These are phyloP conservation scores for Sinella curviseta DNA, from an alignment of 1,140 invertebrate species.

Conservation along the genomic window DNA sequence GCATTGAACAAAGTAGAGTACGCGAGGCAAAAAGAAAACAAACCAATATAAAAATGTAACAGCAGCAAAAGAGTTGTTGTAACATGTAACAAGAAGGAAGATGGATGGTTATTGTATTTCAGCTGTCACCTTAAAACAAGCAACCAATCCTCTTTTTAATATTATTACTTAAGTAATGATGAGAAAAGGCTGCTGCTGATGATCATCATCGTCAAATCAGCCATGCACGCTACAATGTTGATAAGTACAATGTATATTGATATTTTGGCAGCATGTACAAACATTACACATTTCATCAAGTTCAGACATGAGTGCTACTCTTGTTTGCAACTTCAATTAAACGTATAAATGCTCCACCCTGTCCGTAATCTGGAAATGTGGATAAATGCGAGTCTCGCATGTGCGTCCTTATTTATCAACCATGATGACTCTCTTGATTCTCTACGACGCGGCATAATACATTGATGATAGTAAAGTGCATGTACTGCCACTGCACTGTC, in stretches of 20 bases:
- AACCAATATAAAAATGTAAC: neutral
- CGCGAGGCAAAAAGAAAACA: neutral
- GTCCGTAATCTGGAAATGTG: neutral
- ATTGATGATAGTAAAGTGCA: no score
- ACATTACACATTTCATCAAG: neutral
- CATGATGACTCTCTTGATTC: no score
- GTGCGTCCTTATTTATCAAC: neutral
- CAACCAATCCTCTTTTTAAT: neutral
- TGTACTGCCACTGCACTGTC: no score
- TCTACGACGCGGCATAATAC: no score
- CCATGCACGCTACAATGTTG: neutral
- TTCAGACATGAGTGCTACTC: neutral
- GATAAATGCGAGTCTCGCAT: neutral
- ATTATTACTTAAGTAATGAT: no score
- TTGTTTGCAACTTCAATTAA: neutral
- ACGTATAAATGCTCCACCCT: neutral
- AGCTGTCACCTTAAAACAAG: conserved; percentile 13
- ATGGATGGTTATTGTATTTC: conserved; percentile 4
- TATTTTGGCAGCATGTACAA: neutral
- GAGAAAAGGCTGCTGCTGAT: no score
- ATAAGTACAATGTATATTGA: neutral
- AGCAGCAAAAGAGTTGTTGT: no score
- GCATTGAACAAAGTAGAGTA: no score
- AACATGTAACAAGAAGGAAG: neutral
- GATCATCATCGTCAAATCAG: no score